Base-by-base conservation (phyloP, 2,797 vertebrate genomes). In the Pseudopleuronectes americanus region DNA sequence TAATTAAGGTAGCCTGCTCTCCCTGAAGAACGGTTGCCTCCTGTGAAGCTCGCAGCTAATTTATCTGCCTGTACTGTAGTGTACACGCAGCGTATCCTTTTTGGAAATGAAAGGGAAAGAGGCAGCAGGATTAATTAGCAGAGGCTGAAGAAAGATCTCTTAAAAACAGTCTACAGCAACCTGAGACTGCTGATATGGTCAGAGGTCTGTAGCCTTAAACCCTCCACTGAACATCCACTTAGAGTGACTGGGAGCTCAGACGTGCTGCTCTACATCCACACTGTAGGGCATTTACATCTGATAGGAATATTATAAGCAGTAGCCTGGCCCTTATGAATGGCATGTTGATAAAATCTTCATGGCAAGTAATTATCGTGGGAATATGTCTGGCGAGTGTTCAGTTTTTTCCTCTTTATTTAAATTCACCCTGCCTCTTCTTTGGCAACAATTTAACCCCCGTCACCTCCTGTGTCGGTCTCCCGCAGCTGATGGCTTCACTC, bases 1-100 rank as follows among this genome's bases (percentile, higher is more conserved):
- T 91, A 92, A 92, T 90, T 90, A 89, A 87, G 85, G 79, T 84
- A 77, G 89, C 73, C 76, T 28, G 59, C 77, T 85, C 72, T 91
- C 88, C 88, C 84, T 68, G 61, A 85, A 87, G 90, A 89, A 72
- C 21, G 43, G 68, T 73, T 78, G 65, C 81, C 83, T 90, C 84
- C 76, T 88, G 77, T 87, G 80, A 86, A 87, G 89, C 87, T 79
- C 74, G 62, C 73, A 76, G 83, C 84, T 89, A 82, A 91, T 91
- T 91, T 88, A 89, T 91, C 86, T 87, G 81, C 83, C 83, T 77
- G 69, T 71, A 28, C 70, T 60, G 76, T 75, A 57, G 69, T 43
- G n/a, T 47, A 58, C 72, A 68, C 38, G 16, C 74, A 63, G 77
- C 16, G 19, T 84, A 89, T 87, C 76, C 76, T 81, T 89, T 87